Percentiles rank a stretch among this genome's conserved stretches.
Evolutionary conservation across 2,797 vertebrate genomes (phyloP).

Genomic region (Hoplostethus mediterraneus): DNA sequence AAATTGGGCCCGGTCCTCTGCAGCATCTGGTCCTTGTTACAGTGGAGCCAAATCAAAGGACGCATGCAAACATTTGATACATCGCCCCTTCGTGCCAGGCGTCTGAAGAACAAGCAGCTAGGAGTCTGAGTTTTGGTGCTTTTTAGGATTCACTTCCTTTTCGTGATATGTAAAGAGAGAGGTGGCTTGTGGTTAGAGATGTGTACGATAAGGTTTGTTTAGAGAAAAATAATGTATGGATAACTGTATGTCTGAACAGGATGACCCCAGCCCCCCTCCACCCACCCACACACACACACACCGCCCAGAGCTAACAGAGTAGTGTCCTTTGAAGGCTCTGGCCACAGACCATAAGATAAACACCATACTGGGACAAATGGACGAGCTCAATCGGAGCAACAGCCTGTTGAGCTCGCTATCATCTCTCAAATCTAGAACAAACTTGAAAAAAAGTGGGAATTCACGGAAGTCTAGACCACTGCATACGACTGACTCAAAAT

Average conservation of each 20-base stretch:
- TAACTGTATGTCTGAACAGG: conserved; percentile 51
- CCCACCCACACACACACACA: background rate
- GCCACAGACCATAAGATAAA: conserved; percentile 38
- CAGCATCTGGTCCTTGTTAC: conserved; percentile 82
- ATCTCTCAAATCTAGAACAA: background rate
- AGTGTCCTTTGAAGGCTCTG: conserved; percentile 40
- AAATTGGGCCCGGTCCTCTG: conserved; percentile 58
- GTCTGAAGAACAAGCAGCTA: conserved; percentile 54
- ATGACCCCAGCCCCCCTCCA: background rate
- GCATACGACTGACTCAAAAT: background rate
- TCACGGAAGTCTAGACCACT: background rate
- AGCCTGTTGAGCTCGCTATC: conserved; percentile 22
- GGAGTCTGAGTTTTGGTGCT: conserved; percentile 45
- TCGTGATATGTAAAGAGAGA: conserved; percentile 42
- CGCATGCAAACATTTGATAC: conserved; percentile 77
- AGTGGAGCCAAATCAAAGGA: conserved; percentile 74
- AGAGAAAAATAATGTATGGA: conserved; percentile 44
- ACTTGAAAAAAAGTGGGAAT: no score
- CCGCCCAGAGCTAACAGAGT: conserved; percentile 38
- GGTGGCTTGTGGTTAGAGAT: conserved; percentile 33
- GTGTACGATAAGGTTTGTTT: conserved; percentile 26
- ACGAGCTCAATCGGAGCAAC: conserved; percentile 15
- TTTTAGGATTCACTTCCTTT: conserved; percentile 33
- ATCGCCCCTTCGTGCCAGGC: conserved; percentile 62
- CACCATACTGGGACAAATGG: conserved; percentile 33